Percentiles rank a stretch among this genome's conserved stretches.
Evolutionary conservation across 1,140 invertebrate genomes (phyloP).

Genomic region (Mercenaria mercenaria): DNA sequence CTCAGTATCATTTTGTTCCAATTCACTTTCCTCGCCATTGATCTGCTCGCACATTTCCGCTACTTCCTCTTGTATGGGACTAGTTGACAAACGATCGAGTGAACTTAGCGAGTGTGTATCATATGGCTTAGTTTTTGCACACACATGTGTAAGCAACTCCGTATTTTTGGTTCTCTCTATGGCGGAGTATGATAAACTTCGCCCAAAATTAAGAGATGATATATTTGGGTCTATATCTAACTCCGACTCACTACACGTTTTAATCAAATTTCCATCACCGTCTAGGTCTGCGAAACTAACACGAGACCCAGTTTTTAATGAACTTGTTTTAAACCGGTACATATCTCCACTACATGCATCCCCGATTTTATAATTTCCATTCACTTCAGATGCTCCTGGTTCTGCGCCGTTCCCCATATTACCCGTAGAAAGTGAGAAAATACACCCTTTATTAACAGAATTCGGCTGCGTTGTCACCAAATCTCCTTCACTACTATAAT

Average conservation of each 20-base stretch:
- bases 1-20: not conserved
- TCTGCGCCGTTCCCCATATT: constrained; percentile 55
- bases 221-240: not conserved
- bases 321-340: constrained; percentile 26
- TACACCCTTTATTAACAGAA: constrained; percentile 32
- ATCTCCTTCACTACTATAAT: constrained; percentile 58
- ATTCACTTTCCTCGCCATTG: not conserved
- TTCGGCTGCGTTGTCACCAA: constrained; percentile 59
- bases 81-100: constrained; percentile 51
- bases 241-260: constrained; percentile 57
- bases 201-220: constrained; percentile 1
- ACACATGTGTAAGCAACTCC: not conserved
- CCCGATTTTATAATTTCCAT: constrained; percentile 40
- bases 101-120: constrained; percentile 43
- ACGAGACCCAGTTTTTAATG: constrained; percentile 48
- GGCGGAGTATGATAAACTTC: constrained; percentile 55
- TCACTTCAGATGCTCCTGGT: constrained; percentile 13
- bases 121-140: not conserved
- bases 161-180: constrained; percentile 44
- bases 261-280: constrained; percentile 56
- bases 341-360: constrained; percentile 16
- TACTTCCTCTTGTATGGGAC: constrained; percentile 56
- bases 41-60: not conserved
- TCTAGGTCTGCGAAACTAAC: constrained; percentile 58
- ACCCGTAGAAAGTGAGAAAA: constrained; percentile 56